Base-by-base conservation (phyloP, 2,113 vertebrate genomes). In the Eleginops maclovinus region DNA sequence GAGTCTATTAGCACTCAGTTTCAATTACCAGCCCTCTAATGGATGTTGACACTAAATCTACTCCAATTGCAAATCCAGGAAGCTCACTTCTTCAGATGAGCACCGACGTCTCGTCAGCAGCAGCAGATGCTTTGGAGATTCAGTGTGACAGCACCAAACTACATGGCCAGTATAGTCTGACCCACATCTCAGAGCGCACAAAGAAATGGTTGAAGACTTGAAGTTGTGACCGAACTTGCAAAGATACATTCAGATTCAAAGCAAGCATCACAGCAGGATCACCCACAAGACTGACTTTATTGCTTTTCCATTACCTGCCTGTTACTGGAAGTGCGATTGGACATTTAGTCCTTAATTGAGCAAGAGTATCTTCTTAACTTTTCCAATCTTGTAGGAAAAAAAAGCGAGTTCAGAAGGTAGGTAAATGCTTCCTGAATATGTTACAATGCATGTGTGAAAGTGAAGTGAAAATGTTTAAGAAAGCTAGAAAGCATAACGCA, bases 11-110 rank as follows among this genome's bases (percentile, higher is more conserved):
- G 86, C 72, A 58, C 82, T 93, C 91, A 80, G 40, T 76, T 88
- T 86, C 90, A 91, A 88, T 93, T 92, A 92, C 47, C 69, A 69
- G 62, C 58, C n/a, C 36, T 47, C 50, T 91, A 92, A 93, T 91
- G 56, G 82, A 91, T 88, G 87, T 81, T 90, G 92, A 91, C 91
- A 92, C 17, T 31, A 82, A 87, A 84, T 91, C 89, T 83, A 79
- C 80, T 87, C 81, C 78, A 59, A 79, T 88, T 87, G 73, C 63
- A 83, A 75, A 90, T 82, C 66, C 77, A 64, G 79, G 80, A 84
- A 79, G 85, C 81, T 68, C 50, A 61, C 73, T 73, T 54, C 63
- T 84, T 75, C 75, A 72, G 80, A 86, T 56, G 72, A 89, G 78
- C 51, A 9, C 78, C 22, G 77, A 65, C 43, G 43, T 65, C 78